These are phyloP conservation scores for Phortica magna DNA, from an alignment of 2,888 invertebrate species.

Conservation along the genomic window DNA sequence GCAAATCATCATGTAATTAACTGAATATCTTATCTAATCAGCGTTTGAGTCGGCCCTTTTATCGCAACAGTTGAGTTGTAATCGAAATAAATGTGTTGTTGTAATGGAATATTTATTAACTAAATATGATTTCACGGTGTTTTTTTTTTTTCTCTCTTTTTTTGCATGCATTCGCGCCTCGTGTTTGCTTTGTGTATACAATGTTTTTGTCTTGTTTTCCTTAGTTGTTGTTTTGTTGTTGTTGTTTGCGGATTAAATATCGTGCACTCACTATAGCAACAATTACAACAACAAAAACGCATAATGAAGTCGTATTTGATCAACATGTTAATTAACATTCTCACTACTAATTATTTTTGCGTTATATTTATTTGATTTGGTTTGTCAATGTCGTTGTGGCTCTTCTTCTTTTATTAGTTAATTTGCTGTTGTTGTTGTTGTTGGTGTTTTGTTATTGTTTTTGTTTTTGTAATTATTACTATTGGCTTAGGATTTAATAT, in stretches of 20 bases:
- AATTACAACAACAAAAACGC: slow-evolving; percentile 45
- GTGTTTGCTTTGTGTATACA: background rate
- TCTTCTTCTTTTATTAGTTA: background rate
- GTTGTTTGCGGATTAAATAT: slow-evolving; percentile 58
- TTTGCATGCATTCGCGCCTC: background rate
- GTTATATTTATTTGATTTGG: slow-evolving; percentile 49
- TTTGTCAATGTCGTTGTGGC: slow-evolving; percentile 4
- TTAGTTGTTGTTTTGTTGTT: slow-evolving; percentile 44
- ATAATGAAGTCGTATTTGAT: slow-evolving; percentile 65
- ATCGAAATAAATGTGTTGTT: background rate
- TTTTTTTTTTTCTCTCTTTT: slow-evolving; percentile 38
- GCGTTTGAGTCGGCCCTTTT: slow-evolving; percentile 46
- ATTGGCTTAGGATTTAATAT: background rate
- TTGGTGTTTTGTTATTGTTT: no score
- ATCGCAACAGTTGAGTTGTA: slow-evolving; percentile 54
- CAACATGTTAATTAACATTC: slow-evolving; percentile 69
- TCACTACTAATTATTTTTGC: slow-evolving; percentile 64
- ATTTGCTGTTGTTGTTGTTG: slow-evolving; percentile 5
- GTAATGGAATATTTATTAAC: slow-evolving; percentile 54
- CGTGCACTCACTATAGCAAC: slow-evolving; percentile 46
- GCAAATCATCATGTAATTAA: slow-evolving; percentile 59
- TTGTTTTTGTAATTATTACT: slow-evolving; percentile 18
- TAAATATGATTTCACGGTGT: slow-evolving; percentile 60
- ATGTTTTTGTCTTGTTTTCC: background rate
- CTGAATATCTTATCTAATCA: slow-evolving; percentile 53